Evolutionary conservation across 2,888 invertebrate species (phyloP).

Genomic region (Entomobrya proxima): DNA sequence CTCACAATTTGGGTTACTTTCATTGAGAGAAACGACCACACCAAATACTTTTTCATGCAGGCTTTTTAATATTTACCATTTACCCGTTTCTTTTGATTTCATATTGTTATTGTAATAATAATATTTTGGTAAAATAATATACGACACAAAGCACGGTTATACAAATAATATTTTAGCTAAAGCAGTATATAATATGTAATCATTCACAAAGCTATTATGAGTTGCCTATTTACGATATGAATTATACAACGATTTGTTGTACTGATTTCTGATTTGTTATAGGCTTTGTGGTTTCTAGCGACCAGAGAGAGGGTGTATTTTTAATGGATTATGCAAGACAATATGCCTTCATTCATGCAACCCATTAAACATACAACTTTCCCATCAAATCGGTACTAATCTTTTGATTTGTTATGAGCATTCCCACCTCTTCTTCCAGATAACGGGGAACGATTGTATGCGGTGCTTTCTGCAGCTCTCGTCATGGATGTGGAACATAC

Average conservation of each 20-base stretch:
- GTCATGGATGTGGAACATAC: too few relatives aligned
- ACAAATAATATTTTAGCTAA: not conserved
- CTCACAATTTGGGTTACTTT: constrained; percentile 4
- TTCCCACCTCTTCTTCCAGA: constrained; percentile 60
- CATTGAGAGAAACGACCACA: not conserved
- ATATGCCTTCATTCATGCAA: constrained; percentile 50
- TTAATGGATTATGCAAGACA: constrained; percentile 58
- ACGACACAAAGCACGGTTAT: constrained; percentile 1
- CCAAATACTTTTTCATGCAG: not conserved
- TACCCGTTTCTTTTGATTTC: not conserved
- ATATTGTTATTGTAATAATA: not conserved
- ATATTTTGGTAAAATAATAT: constrained; percentile 10
- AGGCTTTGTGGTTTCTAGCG: constrained; percentile 29
- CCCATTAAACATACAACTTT: constrained; percentile 63
- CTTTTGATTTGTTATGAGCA: constrained; percentile 62
- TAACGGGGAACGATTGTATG: constrained; percentile 10
- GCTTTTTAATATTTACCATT: constrained; percentile 34
- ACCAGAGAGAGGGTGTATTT: constrained; percentile 13
- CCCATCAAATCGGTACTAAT: constrained; percentile 59
- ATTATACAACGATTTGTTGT: not conserved
- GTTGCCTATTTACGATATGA: not conserved
- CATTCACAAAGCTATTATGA: constrained; percentile 29
- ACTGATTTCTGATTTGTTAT: constrained; percentile 42
- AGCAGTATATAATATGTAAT: not conserved
- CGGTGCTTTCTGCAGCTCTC: too few relatives aligned